Evolutionary conservation across 2,113 vertebrate species (phyloP), one percentile per base, ranked within the genome.

Genomic region (Myrmecobius fasciatus): DNA sequence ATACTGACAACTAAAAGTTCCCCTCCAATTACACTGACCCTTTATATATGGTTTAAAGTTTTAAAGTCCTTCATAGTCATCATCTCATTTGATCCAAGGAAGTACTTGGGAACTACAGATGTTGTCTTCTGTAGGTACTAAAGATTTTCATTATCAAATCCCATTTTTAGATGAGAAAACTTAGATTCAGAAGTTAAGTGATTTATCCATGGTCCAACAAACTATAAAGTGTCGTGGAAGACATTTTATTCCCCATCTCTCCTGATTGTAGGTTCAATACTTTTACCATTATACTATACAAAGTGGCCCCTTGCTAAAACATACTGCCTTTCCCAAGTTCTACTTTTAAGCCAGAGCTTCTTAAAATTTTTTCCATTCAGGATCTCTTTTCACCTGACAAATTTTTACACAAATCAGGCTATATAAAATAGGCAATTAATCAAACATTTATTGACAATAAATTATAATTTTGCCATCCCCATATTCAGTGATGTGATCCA

Each of bases 261-360:
- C 56, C 67, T 95, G n/a, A 93, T 92, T 92, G 52, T 43, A 92
- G 52, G 91, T 95, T 25, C 54, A 12, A 48, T 53, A 52, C 52
- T 89, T 25, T 90, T 52, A 56, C 36, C 26, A n/a, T 17, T 92
- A 26, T 91, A 14, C 54, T 31, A 89, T 51, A 46, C 20, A 91
- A 51, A 89, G 4, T 49, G 31, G 22, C 88, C 31, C 48, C 43
- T 92, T 46, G 20, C 51, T 91, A 91, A 48, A 49, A 9, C 0
- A 48, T 92, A 2, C 10, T 10, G 25, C 75, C 51, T 91, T 91
- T 95, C 28, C 49, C 25, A 94, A 90, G 31, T 89, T 8, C 89
- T 54, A 91, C 28, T 20, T 91, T 93, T 20, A 56, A 83, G 36
- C 36, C 31, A 94, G 36, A 3, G 14, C 48, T 48, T 48, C 3